These are phyloP conservation scores for Lytechinus pictus DNA, from an alignment of 35 echinoderm and acorn worm species.

Conservation along the genomic window DNA sequence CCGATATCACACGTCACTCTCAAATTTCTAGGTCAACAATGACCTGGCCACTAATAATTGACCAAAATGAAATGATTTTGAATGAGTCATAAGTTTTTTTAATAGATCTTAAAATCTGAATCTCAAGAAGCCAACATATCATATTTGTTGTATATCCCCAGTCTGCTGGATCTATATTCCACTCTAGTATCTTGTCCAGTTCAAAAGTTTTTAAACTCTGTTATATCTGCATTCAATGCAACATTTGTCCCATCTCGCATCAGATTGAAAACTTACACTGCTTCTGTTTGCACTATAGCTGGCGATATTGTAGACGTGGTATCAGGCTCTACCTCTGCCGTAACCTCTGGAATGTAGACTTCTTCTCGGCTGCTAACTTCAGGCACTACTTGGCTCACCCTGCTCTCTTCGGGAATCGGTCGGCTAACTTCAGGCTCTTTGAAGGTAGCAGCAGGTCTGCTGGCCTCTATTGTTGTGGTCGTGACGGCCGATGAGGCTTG, in stretches of 20 bases:
- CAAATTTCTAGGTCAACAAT: no score
- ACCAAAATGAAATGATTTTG: no score
- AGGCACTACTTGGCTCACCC: neutral
- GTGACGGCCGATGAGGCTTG: neutral
- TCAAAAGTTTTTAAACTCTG: no score
- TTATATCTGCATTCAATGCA: no score
- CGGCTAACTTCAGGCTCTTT: neutral
- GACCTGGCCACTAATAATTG: neutral
- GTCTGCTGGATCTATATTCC: no score
- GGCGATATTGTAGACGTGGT: neutral
- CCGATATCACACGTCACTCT: no score
- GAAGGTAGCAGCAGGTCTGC: neutral
- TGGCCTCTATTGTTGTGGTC: neutral
- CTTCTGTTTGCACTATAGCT: neutral
- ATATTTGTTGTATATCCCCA: no score
- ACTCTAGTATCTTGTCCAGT: no score
- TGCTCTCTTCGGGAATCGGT: neutral
- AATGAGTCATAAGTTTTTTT: no score
- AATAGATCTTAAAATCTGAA: no score
- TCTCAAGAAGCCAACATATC: no score
- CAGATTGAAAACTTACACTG: neutral
- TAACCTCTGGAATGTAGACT: neutral
- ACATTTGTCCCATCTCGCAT: no score
- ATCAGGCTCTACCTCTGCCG: neutral
- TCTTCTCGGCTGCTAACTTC: constrained; percentile 29